Evolutionary conservation across 2,888 invertebrate species (phyloP).

Genomic region (Harpalus rufipes): DNA sequence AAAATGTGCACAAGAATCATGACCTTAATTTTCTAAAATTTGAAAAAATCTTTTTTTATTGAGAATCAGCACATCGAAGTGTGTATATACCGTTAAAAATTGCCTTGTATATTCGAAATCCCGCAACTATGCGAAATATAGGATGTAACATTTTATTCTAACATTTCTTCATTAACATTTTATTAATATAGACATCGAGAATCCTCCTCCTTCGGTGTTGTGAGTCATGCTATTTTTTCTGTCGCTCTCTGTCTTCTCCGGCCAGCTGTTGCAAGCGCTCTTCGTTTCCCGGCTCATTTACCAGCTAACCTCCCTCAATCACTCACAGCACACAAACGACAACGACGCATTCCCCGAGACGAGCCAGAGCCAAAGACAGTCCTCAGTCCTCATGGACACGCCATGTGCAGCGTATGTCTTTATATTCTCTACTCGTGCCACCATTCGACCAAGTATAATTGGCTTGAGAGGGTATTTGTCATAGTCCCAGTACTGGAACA

Average conservation of each 20-base stretch:
- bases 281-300: constrained; percentile 74
- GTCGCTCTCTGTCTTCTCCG: constrained; percentile 28
- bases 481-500: constrained; percentile 33
- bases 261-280: constrained; percentile 70
- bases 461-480: constrained; percentile 69
- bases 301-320: constrained; percentile 73
- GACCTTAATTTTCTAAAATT: no score
- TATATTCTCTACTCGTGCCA: constrained; percentile 31
- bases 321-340: constrained; percentile 70
- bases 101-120: no score
- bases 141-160: constrained; percentile 52
- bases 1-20: no score
- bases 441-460: constrained; percentile 68
- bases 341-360: constrained; percentile 63
- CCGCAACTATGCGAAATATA: neutral
- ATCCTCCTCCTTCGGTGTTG: constrained; percentile 21
- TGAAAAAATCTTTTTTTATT: no score
- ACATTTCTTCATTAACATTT: neutral
- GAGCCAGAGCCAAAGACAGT: no score
- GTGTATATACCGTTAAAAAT: no score
- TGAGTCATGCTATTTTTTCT: constrained; percentile 50
- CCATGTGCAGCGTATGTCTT: constrained; percentile 33
- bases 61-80: no score
- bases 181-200: no score
- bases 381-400: neutral